Percentiles rank a stretch among this genome's conserved stretches.
Evolutionary conservation across 2,113 vertebrate genomes (phyloP).

Genomic region (Labeo rohita): DNA sequence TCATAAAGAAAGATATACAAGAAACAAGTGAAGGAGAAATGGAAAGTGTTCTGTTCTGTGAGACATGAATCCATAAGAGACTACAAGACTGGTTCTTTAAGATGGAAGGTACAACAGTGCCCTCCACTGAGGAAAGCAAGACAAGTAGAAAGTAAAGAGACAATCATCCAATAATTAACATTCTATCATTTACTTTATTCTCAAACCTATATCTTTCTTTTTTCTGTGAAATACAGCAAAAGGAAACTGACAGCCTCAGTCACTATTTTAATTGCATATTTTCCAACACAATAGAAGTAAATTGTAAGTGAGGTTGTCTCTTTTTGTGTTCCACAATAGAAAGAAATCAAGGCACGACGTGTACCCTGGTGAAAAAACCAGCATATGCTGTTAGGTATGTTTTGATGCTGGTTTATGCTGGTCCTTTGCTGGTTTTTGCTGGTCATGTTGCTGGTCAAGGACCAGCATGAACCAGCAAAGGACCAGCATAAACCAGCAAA

Average conservation of each 20-base stretch:
- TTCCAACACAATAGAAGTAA: neutral
- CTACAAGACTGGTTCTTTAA: neutral
- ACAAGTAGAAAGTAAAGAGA: neutral
- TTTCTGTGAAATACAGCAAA: neutral
- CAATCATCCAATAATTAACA: neutral
- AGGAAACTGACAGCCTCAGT: neutral
- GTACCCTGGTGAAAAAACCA: too few species aligned
- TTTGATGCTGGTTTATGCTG: too few species aligned
- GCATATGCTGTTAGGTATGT: too few species aligned
- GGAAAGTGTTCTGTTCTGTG: constrained; percentile 5
- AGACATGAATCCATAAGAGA: constrained; percentile 43
- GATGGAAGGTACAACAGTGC: constrained; percentile 53
- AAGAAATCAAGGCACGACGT: neutral
- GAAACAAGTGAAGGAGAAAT: constrained; percentile 39
- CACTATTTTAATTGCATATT: neutral
- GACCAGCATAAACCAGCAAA: too few species aligned
- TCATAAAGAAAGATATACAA: constrained; percentile 52
- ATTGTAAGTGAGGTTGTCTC: neutral
- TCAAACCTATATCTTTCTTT: neutral
- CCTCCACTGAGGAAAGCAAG: constrained; percentile 52
- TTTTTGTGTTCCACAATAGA: neutral
- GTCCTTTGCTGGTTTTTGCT: too few species aligned
- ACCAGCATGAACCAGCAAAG: too few species aligned
- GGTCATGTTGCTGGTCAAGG: too few species aligned
- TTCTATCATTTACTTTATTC: neutral